Conservation (phyloP, 1,140 invertebrate species). For the Rhopalosiphum padi region DNA sequence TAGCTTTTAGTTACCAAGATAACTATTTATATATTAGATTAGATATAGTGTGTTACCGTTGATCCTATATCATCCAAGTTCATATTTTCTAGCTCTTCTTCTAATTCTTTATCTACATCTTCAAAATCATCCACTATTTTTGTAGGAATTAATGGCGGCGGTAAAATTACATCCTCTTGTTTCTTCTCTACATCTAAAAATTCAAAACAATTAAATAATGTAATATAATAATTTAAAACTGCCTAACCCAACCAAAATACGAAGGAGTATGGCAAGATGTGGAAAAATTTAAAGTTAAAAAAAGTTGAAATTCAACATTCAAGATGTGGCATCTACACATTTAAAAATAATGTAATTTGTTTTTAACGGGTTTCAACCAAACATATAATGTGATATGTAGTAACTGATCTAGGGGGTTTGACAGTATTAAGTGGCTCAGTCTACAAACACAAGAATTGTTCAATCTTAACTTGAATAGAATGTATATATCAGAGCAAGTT, state of each 20-base stretch:
- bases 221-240: background rate
- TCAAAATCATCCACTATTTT: conserved; percentile 49
- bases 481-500: background rate
- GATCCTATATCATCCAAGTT: conserved; percentile 62
- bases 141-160: background rate
- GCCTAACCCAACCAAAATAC: no score
- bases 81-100: conserved; percentile 61
- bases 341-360: no score
- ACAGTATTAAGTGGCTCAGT: no score
- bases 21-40: background rate
- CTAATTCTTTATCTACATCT: conserved; percentile 60
- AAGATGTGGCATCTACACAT: no score
- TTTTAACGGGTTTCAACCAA: no score
- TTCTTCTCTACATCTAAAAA: conserved; percentile 45
- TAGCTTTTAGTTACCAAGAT: background rate
- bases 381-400: no score
- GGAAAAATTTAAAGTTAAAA: no score
- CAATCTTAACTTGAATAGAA: no score
- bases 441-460: no score
- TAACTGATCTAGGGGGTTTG: no score
- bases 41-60: conserved; percentile 52
- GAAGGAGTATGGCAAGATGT: no score
- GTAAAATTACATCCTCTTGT: conserved; percentile 31
- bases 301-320: no score
- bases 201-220: background rate